Evolutionary conservation across 2,888 invertebrate species (phyloP).

Genomic region (Notocelia uddmanniana): DNA sequence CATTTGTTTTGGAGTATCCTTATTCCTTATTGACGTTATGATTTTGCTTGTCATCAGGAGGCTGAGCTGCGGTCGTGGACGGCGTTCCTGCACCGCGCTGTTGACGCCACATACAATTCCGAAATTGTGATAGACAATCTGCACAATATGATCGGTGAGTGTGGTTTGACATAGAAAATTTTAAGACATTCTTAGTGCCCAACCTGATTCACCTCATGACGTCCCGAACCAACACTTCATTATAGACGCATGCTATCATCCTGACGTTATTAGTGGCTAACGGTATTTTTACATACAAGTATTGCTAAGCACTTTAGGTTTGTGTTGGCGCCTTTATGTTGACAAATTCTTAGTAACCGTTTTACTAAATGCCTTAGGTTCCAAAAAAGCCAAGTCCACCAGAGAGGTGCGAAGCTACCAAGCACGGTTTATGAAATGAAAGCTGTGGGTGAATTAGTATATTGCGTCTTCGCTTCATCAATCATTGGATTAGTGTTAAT

Average conservation of each 20-base stretch:
- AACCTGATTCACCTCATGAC: too few species aligned
- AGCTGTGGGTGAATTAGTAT: not conserved
- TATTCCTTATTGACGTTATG: not conserved
- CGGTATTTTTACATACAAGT: too few species aligned
- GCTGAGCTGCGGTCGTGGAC: constrained; percentile 80
- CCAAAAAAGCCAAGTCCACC: not conserved
- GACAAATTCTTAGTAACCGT: too few species aligned
- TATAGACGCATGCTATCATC: too few species aligned
- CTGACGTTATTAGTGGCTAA: too few species aligned
- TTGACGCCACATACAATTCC: constrained; percentile 77
- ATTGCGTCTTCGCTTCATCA: not conserved
- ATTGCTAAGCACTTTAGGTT: too few species aligned
- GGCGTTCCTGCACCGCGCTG: constrained; percentile 79
- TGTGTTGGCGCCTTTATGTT: too few species aligned
- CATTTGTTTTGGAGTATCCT: not conserved
- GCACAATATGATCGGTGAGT: constrained; percentile 80
- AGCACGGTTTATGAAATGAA: not conserved
- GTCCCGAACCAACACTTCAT: too few species aligned
- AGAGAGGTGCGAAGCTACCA: not conserved
- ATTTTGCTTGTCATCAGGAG: constrained; percentile 63
- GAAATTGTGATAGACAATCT: constrained; percentile 81
- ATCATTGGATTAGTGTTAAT: constrained; percentile 14
- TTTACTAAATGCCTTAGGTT: not conserved
- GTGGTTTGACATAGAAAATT: not conserved
- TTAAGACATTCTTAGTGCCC: too few species aligned